Conservation (phyloP, 1,140 invertebrate species). For the Mizuhopecten yessoensis region DNA sequence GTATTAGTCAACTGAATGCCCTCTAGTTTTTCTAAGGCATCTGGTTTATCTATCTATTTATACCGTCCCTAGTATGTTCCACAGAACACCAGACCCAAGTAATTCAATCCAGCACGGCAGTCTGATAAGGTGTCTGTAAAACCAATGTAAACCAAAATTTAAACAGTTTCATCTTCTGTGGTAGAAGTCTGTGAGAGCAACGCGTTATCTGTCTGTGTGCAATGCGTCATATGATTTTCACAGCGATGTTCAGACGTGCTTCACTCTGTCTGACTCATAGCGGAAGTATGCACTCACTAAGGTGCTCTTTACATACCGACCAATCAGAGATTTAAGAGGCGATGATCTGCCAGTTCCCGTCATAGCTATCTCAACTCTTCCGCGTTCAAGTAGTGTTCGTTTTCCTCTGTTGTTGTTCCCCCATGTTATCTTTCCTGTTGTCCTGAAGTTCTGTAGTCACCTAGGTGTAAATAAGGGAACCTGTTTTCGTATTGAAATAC, state of each 20-base stretch:
- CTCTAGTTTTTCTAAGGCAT: neutral
- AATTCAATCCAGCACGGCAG: constrained; percentile 5
- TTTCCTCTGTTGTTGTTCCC: constrained; percentile 18
- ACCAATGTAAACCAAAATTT: neutral
- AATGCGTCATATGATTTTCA: constrained; percentile 19
- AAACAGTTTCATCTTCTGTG: constrained; percentile 6
- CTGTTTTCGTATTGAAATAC: constrained; percentile 32
- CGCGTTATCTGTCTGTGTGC: constrained; percentile 34
- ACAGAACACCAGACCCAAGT: neutral
- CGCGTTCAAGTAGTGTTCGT: neutral
- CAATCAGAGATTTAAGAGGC: constrained; percentile 32
- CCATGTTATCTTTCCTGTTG: neutral
- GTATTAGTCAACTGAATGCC: neutral
- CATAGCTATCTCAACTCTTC: constrained; percentile 18
- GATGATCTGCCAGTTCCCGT: neutral
- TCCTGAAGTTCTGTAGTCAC: neutral
- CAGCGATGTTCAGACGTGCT: constrained; percentile 20
- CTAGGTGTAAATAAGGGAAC: neutral
- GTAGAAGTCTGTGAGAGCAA: neutral
- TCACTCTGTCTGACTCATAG: constrained; percentile 48
- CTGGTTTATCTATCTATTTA: neutral
- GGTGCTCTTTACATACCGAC: constrained; percentile 31
- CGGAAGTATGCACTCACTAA: constrained; percentile 55
- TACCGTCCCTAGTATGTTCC: constrained; percentile 8
- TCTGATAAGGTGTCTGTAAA: neutral